phyloP scores from a whole-genome alignment of 2,113 vertebrate species.

The Echinops telfairi region DNA sequence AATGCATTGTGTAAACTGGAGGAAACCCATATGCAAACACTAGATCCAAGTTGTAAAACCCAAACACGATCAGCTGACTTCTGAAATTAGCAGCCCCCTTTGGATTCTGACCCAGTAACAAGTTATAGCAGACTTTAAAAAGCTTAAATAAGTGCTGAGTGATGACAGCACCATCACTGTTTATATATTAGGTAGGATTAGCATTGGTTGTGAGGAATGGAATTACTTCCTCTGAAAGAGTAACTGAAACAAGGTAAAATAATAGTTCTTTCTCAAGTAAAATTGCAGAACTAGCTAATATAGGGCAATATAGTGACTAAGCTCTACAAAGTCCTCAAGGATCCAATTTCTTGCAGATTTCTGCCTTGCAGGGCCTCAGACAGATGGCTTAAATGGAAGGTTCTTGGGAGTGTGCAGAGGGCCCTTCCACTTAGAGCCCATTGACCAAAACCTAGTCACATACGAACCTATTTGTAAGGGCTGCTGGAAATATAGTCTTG shows the following conservation, averaged over 20 bases:
- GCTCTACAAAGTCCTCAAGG: not conserved
- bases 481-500: not conserved
- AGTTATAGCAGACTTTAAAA: slow-evolving; percentile 2
- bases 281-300: not conserved
- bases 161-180: not conserved
- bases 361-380: not conserved
- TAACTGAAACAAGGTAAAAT: not conserved
- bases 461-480: not conserved
- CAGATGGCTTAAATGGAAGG: not conserved
- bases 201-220: not conserved
- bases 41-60: not conserved
- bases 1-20: not conserved
- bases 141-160: not conserved
- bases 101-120: not conserved
- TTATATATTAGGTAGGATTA: not conserved
- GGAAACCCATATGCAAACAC: not conserved
- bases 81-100: not conserved
- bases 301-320: not conserved
- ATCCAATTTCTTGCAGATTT: not conserved
- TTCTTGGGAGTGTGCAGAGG: no score
- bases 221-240: not conserved
- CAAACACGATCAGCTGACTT: not conserved
- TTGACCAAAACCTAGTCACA: not conserved
- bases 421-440: not conserved
- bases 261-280: not conserved